A percentile compares a stretch with the other conserved stretches of the same genome.
phyloP scores from a whole-genome alignment of 2,797 vertebrate species.

The Sebastes miniatus region DNA sequence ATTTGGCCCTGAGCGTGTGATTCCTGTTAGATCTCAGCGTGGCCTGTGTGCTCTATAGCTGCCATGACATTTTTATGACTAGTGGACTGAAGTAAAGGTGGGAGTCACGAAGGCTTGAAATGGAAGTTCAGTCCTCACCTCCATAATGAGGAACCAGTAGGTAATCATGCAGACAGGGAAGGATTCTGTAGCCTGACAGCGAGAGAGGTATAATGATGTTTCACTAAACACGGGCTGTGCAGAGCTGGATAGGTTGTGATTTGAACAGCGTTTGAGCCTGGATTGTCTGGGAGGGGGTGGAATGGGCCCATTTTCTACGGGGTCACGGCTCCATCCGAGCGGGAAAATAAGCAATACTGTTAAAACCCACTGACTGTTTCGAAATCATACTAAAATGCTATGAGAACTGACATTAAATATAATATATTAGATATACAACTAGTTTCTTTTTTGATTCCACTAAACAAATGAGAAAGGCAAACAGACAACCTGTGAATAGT shows the following conservation, averaged over 20 bases:
- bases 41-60: slow-evolving; percentile 43
- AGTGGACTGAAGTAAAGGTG: slow-evolving; percentile 69
- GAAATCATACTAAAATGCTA: neutral
- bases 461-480: neutral
- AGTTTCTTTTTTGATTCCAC: fast-evolving
- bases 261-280: slow-evolving; percentile 1
- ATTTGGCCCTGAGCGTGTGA: slow-evolving; percentile 34
- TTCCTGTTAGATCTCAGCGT: slow-evolving; percentile 40
- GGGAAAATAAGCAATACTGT: neutral
- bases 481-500: neutral
- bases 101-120: slow-evolving; percentile 65
- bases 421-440: neutral
- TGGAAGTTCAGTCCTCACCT: slow-evolving; percentile 56
- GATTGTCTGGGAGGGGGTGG: neutral
- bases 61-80: slow-evolving; percentile 70
- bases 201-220: slow-evolving; percentile 44
- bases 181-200: slow-evolving; percentile 32
- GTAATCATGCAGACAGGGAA: slow-evolving; percentile 62
- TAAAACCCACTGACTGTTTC: neutral
- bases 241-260: slow-evolving; percentile 8
- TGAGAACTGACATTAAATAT: neutral
- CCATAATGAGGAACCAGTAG: slow-evolving; percentile 56
- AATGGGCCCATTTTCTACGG: neutral
- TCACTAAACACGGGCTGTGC: slow-evolving; percentile 29
- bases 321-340: neutral